A percentile compares a stretch with the other conserved stretches of the same genome.
These are phyloP conservation scores for Colossoma macropomum DNA, from an alignment of 2,113 vertebrate genomes.

Conservation along the genomic window DNA sequence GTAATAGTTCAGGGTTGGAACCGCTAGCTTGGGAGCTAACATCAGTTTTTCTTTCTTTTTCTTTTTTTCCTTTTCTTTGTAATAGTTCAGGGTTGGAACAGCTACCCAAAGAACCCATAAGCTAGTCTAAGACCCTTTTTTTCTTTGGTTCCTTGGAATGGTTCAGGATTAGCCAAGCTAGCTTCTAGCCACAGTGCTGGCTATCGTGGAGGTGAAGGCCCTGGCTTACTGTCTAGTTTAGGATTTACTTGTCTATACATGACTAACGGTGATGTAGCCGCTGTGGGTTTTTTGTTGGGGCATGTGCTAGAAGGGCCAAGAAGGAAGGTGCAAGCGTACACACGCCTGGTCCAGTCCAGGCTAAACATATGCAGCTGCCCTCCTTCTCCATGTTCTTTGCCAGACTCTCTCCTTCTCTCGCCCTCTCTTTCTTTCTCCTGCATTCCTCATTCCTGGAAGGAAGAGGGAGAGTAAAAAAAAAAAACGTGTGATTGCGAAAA, in stretches of 20 bases:
- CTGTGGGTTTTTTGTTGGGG: conserved; percentile 19
- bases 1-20: neutral
- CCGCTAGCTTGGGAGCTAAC: neutral
- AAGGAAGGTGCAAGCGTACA: conserved; percentile 22
- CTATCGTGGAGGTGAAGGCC: neutral
- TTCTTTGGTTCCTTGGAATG: neutral
- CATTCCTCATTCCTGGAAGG: conserved; percentile 56
- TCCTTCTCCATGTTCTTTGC: conserved; percentile 26
- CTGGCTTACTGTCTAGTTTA: no score
- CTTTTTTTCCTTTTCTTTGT: neutral
- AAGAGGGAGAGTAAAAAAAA: conserved; percentile 21
- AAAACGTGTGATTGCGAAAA: conserved; percentile 50
- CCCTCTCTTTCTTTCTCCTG: conserved; percentile 39
- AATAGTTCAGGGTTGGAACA: neutral
- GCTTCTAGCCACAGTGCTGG: neutral
- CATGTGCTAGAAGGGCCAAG: neutral
- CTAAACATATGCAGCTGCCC: conserved; percentile 57
- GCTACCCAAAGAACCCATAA: no score
- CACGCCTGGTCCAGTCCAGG: conserved; percentile 17
- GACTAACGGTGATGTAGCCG: conserved; percentile 5
- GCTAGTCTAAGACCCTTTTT: neutral
- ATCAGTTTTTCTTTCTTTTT: neutral
- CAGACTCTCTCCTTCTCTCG: conserved; percentile 23
- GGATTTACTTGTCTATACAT: neutral
- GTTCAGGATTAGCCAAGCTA: neutral